phyloP scores from a whole-genome alignment of 2,888 invertebrate species.

The Athrips mouffetella region DNA sequence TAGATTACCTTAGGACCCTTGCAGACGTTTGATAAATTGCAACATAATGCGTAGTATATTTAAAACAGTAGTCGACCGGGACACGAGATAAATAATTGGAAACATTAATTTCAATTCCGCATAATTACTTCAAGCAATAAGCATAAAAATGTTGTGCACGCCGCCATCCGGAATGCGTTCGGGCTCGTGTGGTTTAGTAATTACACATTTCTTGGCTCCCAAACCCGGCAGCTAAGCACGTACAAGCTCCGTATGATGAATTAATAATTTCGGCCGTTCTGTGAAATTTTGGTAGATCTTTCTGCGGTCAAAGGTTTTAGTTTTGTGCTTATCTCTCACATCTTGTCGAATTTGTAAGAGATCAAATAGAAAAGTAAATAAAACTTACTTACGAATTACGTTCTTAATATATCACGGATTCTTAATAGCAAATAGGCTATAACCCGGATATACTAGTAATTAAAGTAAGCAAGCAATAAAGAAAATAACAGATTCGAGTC shows the following conservation, averaged over 20 bases:
- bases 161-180: background rate
- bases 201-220: slow-evolving; percentile 8
- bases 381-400: no score
- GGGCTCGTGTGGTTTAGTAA: slow-evolving; percentile 3
- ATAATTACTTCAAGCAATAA: slow-evolving; percentile 2
- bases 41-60: slow-evolving; percentile 35
- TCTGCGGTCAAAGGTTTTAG: background rate
- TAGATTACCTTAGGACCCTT: slow-evolving; percentile 41
- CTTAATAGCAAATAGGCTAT: no score
- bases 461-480: no score
- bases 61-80: slow-evolving; percentile 5
- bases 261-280: slow-evolving; percentile 2
- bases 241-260: slow-evolving; percentile 1
- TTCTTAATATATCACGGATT: no score
- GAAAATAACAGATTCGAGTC: slow-evolving; percentile 30
- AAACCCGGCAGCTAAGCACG: slow-evolving; percentile 8
- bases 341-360: background rate
- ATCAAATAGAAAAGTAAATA: no score
- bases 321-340: background rate
- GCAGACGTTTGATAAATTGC: slow-evolving; percentile 38
- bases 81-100: background rate
- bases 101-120: slow-evolving; percentile 6
- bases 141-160: background rate
- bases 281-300: slow-evolving; percentile 4
- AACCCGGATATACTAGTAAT: no score